Evolutionary conservation across 2,797 vertebrate genomes (phyloP).

Genomic region (Rhadinocentrus ornatus): DNA sequence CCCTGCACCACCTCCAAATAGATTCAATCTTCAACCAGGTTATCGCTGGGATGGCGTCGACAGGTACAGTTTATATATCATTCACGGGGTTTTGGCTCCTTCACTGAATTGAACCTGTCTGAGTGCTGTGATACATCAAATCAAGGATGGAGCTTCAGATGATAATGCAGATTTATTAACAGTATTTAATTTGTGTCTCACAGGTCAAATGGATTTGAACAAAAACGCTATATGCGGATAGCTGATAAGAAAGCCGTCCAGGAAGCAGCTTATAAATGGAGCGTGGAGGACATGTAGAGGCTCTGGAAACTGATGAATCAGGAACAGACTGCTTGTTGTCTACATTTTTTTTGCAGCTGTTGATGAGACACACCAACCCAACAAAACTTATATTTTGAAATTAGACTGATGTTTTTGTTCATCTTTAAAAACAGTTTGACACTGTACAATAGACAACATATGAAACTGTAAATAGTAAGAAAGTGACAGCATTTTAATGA

Average conservation of each 20-base stretch:
- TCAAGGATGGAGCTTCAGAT: neutral
- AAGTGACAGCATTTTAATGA: constrained; percentile 21
- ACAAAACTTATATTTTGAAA: constrained; percentile 21
- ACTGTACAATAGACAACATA: constrained; percentile 22
- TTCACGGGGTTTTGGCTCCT: neutral
- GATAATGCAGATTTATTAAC: constrained; percentile 2
- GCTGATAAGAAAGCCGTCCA: constrained; percentile 92
- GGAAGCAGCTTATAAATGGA: constrained; percentile 97
- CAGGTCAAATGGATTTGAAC: constrained; percentile 97
- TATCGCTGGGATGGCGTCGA: constrained; percentile 98
- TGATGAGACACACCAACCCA: constrained; percentile 4
- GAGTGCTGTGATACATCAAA: neutral
- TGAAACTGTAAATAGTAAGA: constrained; percentile 42
- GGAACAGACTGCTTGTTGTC: neutral
- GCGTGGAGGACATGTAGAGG: constrained; percentile 95
- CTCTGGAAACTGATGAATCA: neutral
- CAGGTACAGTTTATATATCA: constrained; percentile 79
- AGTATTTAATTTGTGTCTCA: constrained; percentile 13
- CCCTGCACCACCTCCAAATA: constrained; percentile 91
- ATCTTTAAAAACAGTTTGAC: constrained; percentile 19
- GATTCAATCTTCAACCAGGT: constrained; percentile 93
- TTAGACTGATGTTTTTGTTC: constrained; percentile 1
- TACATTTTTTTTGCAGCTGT: neutral
- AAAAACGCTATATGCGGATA: constrained; percentile 90
- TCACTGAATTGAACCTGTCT: neutral